Base-by-base conservation (phyloP, 2,113 vertebrate species). In the Ammodytes dubius region DNA sequence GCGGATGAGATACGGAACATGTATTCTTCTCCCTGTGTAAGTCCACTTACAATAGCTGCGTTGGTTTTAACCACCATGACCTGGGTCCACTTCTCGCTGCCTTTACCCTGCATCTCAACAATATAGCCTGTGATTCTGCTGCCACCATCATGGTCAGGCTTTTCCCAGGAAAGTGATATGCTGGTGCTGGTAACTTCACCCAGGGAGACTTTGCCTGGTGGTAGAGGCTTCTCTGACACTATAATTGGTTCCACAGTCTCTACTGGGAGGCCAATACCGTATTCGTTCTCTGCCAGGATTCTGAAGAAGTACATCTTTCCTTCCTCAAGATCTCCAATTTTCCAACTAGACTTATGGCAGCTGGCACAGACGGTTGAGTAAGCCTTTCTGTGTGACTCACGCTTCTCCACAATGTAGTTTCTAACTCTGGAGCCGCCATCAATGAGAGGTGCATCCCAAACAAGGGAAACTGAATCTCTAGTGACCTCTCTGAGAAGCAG, bases 201-300 rank as follows among this genome's bases (percentile, higher is more conserved):
- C 58, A 99, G 89, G 35, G 97, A 96, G 71, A 99, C 97, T 93
- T 99, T 99, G 52, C 98, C 98, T 84, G 98, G 98, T 88, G 98
- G 98, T 69, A 99, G 96, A 79, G 98, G 98, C 74, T 93, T 96
- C 92, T 99, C 98, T 81, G 98, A 99, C n/a, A 94, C 96, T 92
- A 97, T 99, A 58, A 99, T 80, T 3, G 98, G 95, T 84, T 99
- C 98, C 61, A 94, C 43, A 2, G 98, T 99, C 93, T 99, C 98
- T 59, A 96, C 96, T 79, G 98, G 98, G 72, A 99, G 95, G 12
- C 98, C 98, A 53, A 99, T 92, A 69, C 98, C 98, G 89, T 95
- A 99, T 82, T 99, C 98, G 68, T 99, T 99, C 95, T 99, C 98
- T 92, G 98, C 98, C 4, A 99, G 91, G 53, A 99, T 95, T 95